A percentile compares a stretch with the other conserved stretches of the same genome.
Evolutionary conservation across 2,797 vertebrate genomes (phyloP).

Genomic region (Streptopelia turtur): DNA sequence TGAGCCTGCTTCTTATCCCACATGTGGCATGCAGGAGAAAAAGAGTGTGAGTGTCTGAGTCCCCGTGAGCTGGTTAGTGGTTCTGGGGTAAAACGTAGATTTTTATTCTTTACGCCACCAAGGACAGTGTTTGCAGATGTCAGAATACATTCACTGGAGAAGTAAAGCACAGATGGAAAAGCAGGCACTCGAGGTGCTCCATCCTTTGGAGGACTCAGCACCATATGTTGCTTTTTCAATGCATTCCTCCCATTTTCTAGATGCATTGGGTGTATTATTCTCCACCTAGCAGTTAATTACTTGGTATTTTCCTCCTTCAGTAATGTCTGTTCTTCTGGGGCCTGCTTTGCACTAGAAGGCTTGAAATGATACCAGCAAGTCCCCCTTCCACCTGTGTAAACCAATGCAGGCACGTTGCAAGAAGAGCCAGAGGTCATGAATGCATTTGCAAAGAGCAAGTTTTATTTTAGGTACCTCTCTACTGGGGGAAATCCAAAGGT

Average conservation of each 20-base stretch:
- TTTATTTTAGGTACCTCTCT: too few relatives aligned
- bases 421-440: too few relatives aligned
- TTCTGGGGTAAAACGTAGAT: not conserved
- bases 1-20: not conserved
- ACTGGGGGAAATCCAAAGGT: too few relatives aligned
- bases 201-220: not conserved
- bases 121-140: not conserved
- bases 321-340: not conserved
- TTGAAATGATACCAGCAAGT: not conserved
- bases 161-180: not conserved
- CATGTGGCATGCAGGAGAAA: not conserved
- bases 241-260: not conserved
- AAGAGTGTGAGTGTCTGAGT: not conserved
- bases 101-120: not conserved
- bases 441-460: too few relatives aligned
- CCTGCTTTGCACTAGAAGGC: not conserved
- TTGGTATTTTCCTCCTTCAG: not conserved
- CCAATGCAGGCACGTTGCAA: too few relatives aligned
- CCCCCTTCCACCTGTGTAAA: not conserved
- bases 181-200: not conserved
- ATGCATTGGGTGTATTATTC: not conserved
- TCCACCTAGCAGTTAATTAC: not conserved
- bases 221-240: not conserved
- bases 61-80: not conserved
- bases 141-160: not conserved